Evolutionary conservation across 2,888 invertebrate genomes (phyloP).

Genomic region (Zelleria hepariella): DNA sequence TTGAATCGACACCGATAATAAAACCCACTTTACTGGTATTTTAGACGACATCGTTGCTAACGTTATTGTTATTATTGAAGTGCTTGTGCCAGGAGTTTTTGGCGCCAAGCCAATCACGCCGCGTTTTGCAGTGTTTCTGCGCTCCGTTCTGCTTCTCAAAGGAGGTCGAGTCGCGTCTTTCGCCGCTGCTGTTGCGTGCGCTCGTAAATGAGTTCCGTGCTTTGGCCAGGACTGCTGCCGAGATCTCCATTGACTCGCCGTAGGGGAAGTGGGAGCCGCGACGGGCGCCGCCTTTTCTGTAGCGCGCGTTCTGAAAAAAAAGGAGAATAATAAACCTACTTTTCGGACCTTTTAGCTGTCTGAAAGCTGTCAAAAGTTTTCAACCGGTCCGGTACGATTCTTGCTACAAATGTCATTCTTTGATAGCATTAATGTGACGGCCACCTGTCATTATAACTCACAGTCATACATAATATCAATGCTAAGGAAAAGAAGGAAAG

Average conservation of each 20-base stretch:
- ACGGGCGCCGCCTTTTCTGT: slow-evolving; percentile 34
- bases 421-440: no score
- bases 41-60: slow-evolving; percentile 43
- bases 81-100: slow-evolving; percentile 50
- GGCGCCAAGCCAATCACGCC: not conserved
- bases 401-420: no score
- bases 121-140: slow-evolving; percentile 9
- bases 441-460: no score
- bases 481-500: no score
- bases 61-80: slow-evolving; percentile 50
- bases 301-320: slow-evolving; percentile 40
- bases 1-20: not conserved
- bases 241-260: slow-evolving; percentile 66
- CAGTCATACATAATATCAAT: no score
- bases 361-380: no score
- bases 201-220: slow-evolving; percentile 44
- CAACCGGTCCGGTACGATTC: no score
- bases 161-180: slow-evolving; percentile 36
- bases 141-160: slow-evolving; percentile 38
- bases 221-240: slow-evolving; percentile 54
- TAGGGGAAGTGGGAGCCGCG: slow-evolving; percentile 56
- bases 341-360: no score
- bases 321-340: not conserved
- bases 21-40: not conserved
- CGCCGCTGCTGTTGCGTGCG: slow-evolving; percentile 26